phyloP scores from a whole-genome alignment of 2,888 invertebrate genomes.

The Aphodius granarius region DNA sequence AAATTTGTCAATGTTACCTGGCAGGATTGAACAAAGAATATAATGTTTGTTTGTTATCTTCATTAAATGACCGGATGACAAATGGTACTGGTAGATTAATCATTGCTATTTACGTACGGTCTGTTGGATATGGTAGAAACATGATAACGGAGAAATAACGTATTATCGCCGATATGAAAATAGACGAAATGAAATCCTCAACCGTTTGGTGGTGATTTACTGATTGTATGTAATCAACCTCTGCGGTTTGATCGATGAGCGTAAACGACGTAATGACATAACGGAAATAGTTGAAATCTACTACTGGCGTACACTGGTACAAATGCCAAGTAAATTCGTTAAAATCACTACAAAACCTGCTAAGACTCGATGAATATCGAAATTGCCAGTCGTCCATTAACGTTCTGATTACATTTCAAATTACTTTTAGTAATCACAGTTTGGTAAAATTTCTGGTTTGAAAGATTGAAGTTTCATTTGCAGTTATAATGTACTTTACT shows the following conservation, averaged over 20 bases:
- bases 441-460: background rate
- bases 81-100: background rate
- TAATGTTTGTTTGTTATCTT: background rate
- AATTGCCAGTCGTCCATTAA: too few relatives aligned
- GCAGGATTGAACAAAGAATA: background rate
- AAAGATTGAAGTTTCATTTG: background rate
- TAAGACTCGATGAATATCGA: too few relatives aligned
- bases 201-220: background rate
- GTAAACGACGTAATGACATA: background rate
- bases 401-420: background rate
- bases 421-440: background rate
- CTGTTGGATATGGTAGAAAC: background rate
- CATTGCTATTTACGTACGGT: background rate
- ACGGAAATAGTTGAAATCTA: background rate
- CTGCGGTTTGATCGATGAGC: background rate
- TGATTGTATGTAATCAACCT: background rate
- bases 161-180: background rate
- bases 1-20: too few relatives aligned
- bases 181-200: background rate
- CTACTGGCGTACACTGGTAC: too few relatives aligned
- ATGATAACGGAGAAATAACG: background rate
- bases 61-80: background rate
- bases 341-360: background rate
- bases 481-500: background rate
- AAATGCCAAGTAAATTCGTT: background rate